These are phyloP conservation scores for Romanogobio albipinnatus DNA, from an alignment of 2,113 vertebrate genomes.

Conservation along the genomic window DNA sequence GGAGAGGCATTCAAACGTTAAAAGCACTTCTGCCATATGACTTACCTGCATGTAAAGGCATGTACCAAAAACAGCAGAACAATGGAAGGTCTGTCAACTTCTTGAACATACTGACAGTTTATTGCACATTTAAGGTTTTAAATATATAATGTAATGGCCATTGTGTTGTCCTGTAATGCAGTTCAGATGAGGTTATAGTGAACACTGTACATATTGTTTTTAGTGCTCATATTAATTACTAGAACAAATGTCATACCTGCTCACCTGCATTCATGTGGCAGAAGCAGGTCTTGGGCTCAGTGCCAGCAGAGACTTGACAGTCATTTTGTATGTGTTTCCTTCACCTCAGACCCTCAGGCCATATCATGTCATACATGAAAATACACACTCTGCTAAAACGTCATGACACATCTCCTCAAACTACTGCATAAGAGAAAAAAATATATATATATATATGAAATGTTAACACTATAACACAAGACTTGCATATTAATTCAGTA, in stretches of 20 bases:
- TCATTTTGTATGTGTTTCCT: neutral
- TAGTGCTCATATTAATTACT: neutral
- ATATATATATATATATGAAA: neutral
- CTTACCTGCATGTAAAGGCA: neutral
- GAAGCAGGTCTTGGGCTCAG: neutral
- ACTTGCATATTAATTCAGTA: neutral
- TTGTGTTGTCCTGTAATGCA: neutral
- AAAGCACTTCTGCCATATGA: neutral
- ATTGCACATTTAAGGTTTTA: neutral
- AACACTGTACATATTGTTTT: neutral
- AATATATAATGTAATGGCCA: neutral
- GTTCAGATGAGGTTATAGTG: neutral
- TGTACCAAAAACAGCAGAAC: neutral
- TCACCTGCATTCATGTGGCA: neutral
- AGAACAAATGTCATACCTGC: neutral
- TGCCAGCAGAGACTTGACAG: slow-evolving; percentile 24
- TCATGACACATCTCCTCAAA: neutral
- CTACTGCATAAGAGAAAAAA: neutral
- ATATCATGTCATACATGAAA: slow-evolving; percentile 18
- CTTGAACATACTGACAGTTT: neutral
- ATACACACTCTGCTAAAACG: neutral
- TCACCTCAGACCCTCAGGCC: slow-evolving; percentile 14
- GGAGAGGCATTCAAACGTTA: neutral
- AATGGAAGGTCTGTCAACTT: neutral
- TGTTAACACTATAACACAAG: neutral